phyloP scores from a whole-genome alignment of 2,888 invertebrate species.

The Salticus scenicus region DNA sequence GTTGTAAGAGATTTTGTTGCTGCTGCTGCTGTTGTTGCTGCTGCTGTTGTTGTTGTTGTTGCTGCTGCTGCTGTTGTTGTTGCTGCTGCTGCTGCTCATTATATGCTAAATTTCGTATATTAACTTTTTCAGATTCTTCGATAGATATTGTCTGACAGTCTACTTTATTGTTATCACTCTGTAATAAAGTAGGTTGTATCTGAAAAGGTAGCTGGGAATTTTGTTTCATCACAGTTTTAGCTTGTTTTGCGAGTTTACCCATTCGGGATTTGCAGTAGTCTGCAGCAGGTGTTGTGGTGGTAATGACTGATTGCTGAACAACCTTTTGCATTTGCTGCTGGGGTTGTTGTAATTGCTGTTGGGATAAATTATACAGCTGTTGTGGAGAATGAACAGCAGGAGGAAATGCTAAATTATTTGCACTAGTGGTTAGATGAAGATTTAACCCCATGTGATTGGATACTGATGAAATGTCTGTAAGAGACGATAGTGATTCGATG shows the following conservation, averaged over 20 bases:
- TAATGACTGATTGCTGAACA: slow-evolving; percentile 16
- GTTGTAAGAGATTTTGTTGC: no score
- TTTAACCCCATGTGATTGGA: slow-evolving; percentile 58
- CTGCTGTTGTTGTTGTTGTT: slow-evolving; percentile 77
- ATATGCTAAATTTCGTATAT: slow-evolving; percentile 64
- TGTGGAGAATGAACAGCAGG: slow-evolving; percentile 32
- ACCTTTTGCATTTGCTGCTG: slow-evolving; percentile 36
- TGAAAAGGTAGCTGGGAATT: slow-evolving; percentile 71
- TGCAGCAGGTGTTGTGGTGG: slow-evolving; percentile 34
- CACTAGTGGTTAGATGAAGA: slow-evolving; percentile 27
- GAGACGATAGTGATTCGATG: slow-evolving; percentile 54
- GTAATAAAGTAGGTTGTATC: slow-evolving; percentile 67
- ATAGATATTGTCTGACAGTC: not conserved
- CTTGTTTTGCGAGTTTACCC: slow-evolving; percentile 39
- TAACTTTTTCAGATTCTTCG: slow-evolving; percentile 67
- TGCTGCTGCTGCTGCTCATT: slow-evolving; percentile 40
- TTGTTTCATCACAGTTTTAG: slow-evolving; percentile 57
- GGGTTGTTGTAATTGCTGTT: not conserved
- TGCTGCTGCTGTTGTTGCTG: no score
- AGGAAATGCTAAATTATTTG: slow-evolving; percentile 27
- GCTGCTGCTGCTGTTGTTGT: slow-evolving; percentile 72
- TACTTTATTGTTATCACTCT: slow-evolving; percentile 36
- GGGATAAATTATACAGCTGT: slow-evolving; percentile 31
- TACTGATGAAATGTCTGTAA: slow-evolving; percentile 56
- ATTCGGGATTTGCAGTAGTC: slow-evolving; percentile 46